Evolutionary conservation across 1,140 invertebrate genomes (phyloP), one percentile per base, ranked within the genome.

Genomic region (Gryon sp.): DNA sequence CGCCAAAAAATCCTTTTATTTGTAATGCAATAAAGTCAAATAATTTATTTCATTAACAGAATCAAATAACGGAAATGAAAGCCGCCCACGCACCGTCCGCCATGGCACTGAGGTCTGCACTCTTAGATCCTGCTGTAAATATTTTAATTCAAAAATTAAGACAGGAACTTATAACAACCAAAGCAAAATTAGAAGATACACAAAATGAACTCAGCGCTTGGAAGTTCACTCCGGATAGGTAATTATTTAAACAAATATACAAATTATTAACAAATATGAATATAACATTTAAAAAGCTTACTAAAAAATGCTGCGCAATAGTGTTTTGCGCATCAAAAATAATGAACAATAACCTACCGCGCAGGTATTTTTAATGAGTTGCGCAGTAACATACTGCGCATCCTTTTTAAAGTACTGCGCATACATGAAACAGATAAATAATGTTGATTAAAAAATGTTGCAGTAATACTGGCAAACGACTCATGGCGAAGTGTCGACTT

Each of bases 181-280:
- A 96, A 89, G 93, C 95, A 30, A 95, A 95, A 88, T 90, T 98
- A 57, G 97, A 99, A 88, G 97, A 99, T 90, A 98, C 97, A 16
- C 97, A 99, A 89, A 98, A 98, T 89, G 98, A 99, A 92, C 90
- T 99, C 16, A 96, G 95, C 65, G 98, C 98, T 0, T 99, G 98
- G 98, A 99, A 99, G 89, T 99, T 99, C 85, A 99, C 97, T 12
- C 96, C 98, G 20, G 98, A 99, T 89, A 98, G 96, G 93, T 94
- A 86, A 46, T 14, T 30, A 69, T 41, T 30, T 30, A 15, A 14
- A 26, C 6, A 19, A 36, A 36, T n/a, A n/a, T n/a, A n/a, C n/a
- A n/a, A n/a, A n/a, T n/a, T n/a, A n/a, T n/a, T n/a, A n/a, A n/a
- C n/a, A n/a, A n/a, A n/a, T n/a, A n/a, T n/a, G n/a, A n/a, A n/a